These are phyloP conservation scores for Thumatha senex DNA, from an alignment of 2,888 invertebrate genomes.

Conservation along the genomic window DNA sequence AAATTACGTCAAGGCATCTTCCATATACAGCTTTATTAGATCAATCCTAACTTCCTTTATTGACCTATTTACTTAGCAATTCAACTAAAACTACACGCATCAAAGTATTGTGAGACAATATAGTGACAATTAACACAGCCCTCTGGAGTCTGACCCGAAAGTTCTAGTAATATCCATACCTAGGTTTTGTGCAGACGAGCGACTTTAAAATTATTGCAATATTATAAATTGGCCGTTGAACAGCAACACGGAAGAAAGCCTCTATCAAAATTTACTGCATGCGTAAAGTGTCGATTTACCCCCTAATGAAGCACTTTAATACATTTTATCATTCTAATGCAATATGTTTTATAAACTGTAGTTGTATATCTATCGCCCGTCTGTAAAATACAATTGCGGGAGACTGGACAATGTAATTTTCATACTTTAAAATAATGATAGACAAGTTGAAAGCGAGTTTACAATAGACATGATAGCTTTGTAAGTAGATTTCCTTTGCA, in stretches of 20 bases:
- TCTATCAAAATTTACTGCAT: too few relatives aligned
- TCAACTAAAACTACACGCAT: slow-evolving; percentile 28
- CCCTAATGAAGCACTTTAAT: too few relatives aligned
- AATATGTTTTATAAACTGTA: not conserved
- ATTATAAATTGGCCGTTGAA: not conserved
- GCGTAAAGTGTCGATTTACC: too few relatives aligned
- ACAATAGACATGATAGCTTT: not conserved
- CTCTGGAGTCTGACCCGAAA: slow-evolving; percentile 14
- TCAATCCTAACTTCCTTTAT: slow-evolving; percentile 14
- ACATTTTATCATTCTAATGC: too few relatives aligned
- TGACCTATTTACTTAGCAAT: slow-evolving; percentile 25
- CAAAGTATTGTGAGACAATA: slow-evolving; percentile 28
- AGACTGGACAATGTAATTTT: slow-evolving; percentile 9
- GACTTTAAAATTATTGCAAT: not conserved
- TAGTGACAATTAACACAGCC: slow-evolving; percentile 28
- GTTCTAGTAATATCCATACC: slow-evolving; percentile 15
- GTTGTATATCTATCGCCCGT: not conserved
- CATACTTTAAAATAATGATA: slow-evolving; percentile 6
- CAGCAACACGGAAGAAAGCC: too few relatives aligned
- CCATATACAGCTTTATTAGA: not conserved
- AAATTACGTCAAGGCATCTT: not conserved
- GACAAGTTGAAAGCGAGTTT: slow-evolving; percentile 3
- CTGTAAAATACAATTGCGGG: slow-evolving; percentile 6
- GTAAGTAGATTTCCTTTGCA: not conserved
- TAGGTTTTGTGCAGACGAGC: not conserved